phyloP scores from a whole-genome alignment of 2,797 vertebrate genomes.

The Catharus ustulatus region DNA sequence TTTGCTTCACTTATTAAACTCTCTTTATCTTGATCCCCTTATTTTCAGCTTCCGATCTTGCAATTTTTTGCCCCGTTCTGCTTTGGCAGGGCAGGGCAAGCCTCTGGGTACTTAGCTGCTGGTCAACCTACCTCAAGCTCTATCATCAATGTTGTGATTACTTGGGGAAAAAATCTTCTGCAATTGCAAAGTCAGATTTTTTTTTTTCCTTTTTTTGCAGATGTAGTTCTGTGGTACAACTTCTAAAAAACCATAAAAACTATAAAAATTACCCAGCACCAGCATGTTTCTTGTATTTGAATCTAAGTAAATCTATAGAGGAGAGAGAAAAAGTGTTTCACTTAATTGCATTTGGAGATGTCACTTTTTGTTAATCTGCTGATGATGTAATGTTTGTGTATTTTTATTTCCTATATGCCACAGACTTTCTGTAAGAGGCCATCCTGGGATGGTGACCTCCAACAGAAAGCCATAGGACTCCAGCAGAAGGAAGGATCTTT shows the following conservation, averaged over 20 bases:
- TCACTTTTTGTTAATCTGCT: background rate
- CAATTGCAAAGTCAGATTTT: background rate
- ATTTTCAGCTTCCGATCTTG: background rate
- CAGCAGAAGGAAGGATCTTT: background rate
- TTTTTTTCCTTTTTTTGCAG: background rate
- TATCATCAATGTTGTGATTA: background rate
- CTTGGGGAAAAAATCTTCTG: background rate
- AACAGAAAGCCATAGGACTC: background rate
- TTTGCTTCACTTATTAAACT: background rate
- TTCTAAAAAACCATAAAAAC: background rate
- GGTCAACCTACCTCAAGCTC: background rate
- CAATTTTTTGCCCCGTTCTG: background rate
- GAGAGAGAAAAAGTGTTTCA: background rate
- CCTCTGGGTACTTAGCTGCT: background rate
- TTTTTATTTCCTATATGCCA: background rate
- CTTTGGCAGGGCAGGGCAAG: background rate
- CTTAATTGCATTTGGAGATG: background rate
- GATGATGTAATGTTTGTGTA: background rate
- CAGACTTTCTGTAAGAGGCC: background rate
- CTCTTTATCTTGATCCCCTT: rapidly evolving
- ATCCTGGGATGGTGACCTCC: background rate
- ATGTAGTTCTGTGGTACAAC: background rate
- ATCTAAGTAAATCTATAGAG: background rate
- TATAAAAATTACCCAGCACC: background rate
- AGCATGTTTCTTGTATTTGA: background rate